A percentile compares a stretch with the other conserved stretches of the same genome.
Evolutionary conservation across 2,113 vertebrate species (phyloP).

Genomic region (Patagioenas fasciata): DNA sequence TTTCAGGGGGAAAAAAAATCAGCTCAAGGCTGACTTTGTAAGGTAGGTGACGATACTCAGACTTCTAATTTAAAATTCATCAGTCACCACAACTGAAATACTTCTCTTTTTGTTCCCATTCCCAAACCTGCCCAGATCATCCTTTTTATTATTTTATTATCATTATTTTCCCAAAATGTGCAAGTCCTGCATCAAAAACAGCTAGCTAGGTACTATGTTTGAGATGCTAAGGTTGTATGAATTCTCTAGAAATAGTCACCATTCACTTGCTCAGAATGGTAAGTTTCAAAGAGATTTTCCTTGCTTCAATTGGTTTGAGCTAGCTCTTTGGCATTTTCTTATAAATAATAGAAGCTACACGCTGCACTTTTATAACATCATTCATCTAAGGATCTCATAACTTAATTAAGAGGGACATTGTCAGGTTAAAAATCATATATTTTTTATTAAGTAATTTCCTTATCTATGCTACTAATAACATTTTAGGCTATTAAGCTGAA

Average conservation of each 20-base stretch:
- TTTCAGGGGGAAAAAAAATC: neutral
- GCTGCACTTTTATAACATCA: slow-evolving; percentile 68
- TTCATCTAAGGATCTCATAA: slow-evolving; percentile 69
- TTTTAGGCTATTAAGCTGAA: slow-evolving; percentile 67
- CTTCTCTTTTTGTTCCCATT: neutral
- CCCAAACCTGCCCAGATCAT: neutral
- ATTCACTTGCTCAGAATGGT: slow-evolving; percentile 3
- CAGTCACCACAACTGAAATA: neutral
- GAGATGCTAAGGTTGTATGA: neutral
- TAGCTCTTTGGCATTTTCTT: slow-evolving; percentile 65
- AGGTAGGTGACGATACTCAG: neutral
- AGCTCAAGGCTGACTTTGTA: neutral
- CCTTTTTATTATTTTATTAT: neutral
- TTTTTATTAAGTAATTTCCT: slow-evolving; percentile 75
- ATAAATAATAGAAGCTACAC: slow-evolving; percentile 71
- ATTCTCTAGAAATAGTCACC: slow-evolving; percentile 5
- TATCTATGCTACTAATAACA: slow-evolving; percentile 72
- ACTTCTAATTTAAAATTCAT: neutral
- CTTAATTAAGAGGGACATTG: slow-evolving; percentile 73
- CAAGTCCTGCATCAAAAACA: neutral
- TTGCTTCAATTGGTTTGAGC: slow-evolving; percentile 63
- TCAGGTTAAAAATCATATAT: slow-evolving; percentile 72
- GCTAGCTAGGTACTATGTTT: neutral
- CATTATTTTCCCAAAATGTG: neutral
- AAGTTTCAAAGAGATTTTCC: slow-evolving; percentile 58